Evolutionary conservation across 2,888 invertebrate species (phyloP).

Genomic region (Hypolimnas misippus): DNA sequence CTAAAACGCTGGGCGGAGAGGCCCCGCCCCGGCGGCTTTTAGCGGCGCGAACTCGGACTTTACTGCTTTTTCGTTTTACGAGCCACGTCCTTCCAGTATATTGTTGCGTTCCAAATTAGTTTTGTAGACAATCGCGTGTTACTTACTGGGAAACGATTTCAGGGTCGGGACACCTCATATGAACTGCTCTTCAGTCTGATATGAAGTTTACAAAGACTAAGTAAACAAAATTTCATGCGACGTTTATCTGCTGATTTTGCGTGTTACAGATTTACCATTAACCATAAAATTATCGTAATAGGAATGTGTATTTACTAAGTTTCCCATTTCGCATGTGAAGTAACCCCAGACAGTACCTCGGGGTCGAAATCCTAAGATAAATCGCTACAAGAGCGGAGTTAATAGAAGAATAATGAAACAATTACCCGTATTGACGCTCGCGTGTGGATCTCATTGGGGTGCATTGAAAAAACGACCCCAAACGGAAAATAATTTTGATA

Average conservation of each 20-base stretch:
- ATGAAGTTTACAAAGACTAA: neutral
- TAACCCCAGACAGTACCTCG: slow-evolving; percentile 17
- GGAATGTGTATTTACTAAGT: no score
- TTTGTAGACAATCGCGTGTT: slow-evolving; percentile 51
- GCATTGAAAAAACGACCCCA: slow-evolving; percentile 69
- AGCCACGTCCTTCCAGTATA: slow-evolving; percentile 54
- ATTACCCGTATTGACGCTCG: slow-evolving; percentile 77
- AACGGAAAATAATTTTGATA: slow-evolving; percentile 80
- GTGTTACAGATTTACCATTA: neutral
- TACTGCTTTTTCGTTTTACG: slow-evolving; percentile 68
- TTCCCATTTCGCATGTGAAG: slow-evolving; percentile 15
- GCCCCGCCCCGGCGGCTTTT: slow-evolving; percentile 69
- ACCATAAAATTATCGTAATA: neutral
- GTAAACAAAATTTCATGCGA: neutral
- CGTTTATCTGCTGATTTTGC: neutral
- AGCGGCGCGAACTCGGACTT: slow-evolving; percentile 62
- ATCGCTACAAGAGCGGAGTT: slow-evolving; percentile 73
- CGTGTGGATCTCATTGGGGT: slow-evolving; percentile 64
- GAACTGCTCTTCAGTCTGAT: neutral
- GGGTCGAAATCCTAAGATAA: slow-evolving; percentile 54
- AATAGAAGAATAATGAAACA: slow-evolving; percentile 83
- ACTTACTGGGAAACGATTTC: slow-evolving; percentile 40
- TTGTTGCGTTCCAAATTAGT: slow-evolving; percentile 66
- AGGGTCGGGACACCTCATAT: neutral
- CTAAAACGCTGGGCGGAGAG: slow-evolving; percentile 73